A percentile compares a stretch with the other conserved stretches of the same genome.
phyloP scores from a whole-genome alignment of 2,797 vertebrate genomes.

The Hydrolagus colliei region DNA sequence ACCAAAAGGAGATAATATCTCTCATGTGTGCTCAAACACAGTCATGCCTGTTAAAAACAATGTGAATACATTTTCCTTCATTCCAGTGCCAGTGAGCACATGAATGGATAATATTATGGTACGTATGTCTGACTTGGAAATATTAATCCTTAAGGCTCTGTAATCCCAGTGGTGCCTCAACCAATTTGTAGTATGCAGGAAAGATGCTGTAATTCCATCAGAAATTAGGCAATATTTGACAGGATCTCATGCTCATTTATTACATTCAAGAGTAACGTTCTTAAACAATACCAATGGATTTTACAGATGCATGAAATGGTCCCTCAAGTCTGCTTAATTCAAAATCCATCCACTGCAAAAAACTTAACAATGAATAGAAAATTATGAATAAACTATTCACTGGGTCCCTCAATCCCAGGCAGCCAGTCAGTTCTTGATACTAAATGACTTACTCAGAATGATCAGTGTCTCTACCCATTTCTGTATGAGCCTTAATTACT shows the following conservation, averaged over 20 bases:
- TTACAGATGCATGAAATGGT: constrained; percentile 27
- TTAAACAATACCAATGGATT: constrained; percentile 17
- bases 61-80: constrained; percentile 26
- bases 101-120: constrained; percentile 16
- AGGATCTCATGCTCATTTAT: constrained; percentile 28
- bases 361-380: constrained; percentile 27
- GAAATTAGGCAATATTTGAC: constrained; percentile 29
- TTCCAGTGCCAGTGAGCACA: background rate
- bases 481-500: constrained; percentile 17
- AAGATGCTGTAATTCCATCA: constrained; percentile 31
- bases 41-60: constrained; percentile 11
- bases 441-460: constrained; percentile 21
- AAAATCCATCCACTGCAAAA: constrained; percentile 19
- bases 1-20: background rate
- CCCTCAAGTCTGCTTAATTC: constrained; percentile 7
- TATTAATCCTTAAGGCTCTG: constrained; percentile 19
- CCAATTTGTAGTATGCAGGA: constrained; percentile 24
- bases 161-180: constrained; percentile 29
- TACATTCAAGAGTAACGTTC: constrained; percentile 16
- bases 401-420: background rate
- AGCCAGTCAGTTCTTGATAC: constrained; percentile 12
- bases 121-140: constrained; percentile 22
- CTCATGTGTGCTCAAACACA: background rate
- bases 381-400: constrained; percentile 27
- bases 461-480: background rate